These are phyloP conservation scores for Stenodera caucasica DNA, from an alignment of 2,888 invertebrate genomes.

Conservation along the genomic window DNA sequence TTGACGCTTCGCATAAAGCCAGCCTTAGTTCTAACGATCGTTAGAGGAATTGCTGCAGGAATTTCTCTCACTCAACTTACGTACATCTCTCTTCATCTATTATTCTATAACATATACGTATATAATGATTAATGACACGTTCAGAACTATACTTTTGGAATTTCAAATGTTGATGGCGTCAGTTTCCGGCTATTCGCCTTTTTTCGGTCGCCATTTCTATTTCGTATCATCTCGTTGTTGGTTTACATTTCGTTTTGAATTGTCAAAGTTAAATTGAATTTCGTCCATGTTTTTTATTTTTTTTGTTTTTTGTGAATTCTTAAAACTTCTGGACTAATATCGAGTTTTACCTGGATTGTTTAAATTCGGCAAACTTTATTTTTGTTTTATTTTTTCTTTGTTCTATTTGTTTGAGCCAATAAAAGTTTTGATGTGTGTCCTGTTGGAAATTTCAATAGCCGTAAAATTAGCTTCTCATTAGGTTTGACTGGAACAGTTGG, in stretches of 20 bases:
- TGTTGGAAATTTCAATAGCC: too few species aligned
- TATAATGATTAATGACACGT: not conserved
- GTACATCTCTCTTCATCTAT: too few species aligned
- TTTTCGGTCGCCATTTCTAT: not conserved
- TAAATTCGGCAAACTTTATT: too few species aligned
- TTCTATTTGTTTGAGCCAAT: not conserved
- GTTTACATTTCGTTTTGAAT: not conserved
- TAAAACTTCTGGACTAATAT: not conserved
- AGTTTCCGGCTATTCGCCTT: not conserved
- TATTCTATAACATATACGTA: too few species aligned
- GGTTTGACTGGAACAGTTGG: not conserved
- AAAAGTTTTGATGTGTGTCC: too few species aligned
- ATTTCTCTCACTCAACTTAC: too few species aligned
- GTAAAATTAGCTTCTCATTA: not conserved
- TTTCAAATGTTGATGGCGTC: not conserved
- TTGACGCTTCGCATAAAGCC: too few species aligned
- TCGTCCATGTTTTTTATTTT: not conserved
- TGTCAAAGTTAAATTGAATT: conserved; percentile 7
- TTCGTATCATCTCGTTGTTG: not conserved
- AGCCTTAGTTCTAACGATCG: too few species aligned
- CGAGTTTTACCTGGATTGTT: too few species aligned
- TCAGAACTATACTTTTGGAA: not conserved
- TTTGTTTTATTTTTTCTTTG: too few species aligned
- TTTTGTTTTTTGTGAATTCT: too few species aligned
- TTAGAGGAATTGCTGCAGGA: too few species aligned